Percentiles rank a stretch among this genome's conserved stretches.
phyloP scores from a whole-genome alignment of 2,888 invertebrate genomes.

The Drosophila prolongata region DNA sequence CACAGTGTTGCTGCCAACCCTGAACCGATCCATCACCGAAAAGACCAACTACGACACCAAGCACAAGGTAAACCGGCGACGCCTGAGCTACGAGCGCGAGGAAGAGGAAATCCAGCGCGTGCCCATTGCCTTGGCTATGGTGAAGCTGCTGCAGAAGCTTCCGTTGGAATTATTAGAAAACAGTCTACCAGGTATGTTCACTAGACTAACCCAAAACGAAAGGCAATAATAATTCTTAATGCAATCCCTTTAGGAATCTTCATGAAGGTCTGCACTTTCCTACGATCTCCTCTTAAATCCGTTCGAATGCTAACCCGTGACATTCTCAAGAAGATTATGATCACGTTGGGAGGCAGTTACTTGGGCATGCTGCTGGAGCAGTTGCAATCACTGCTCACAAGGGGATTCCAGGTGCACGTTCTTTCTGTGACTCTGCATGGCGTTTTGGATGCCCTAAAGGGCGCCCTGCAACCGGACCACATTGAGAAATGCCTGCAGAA shows the following conservation, averaged over 20 bases:
- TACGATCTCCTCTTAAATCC: slow-evolving; percentile 94
- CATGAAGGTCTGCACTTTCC: slow-evolving; percentile 94
- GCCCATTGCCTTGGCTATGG: slow-evolving; percentile 96
- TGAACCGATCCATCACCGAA: slow-evolving; percentile 90
- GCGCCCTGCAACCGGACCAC: slow-evolving; percentile 89
- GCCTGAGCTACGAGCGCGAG: slow-evolving; percentile 90
- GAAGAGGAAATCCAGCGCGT: slow-evolving; percentile 95
- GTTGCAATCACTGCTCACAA: slow-evolving; percentile 91
- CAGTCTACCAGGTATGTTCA: slow-evolving; percentile 87
- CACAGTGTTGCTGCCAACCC: slow-evolving; percentile 90
- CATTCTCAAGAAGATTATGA: slow-evolving; percentile 96
- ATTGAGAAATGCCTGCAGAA: slow-evolving; percentile 91
- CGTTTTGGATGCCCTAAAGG: slow-evolving; percentile 90
- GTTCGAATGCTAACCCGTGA: slow-evolving; percentile 94
- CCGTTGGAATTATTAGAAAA: slow-evolving; percentile 90
- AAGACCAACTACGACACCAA: slow-evolving; percentile 90
- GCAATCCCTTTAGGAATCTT: slow-evolving; percentile 87
- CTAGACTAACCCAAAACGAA: too few species aligned
- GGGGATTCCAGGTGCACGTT: slow-evolving; percentile 97
- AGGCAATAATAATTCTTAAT: background rate
- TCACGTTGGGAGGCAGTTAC: slow-evolving; percentile 92
- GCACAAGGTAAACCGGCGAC: slow-evolving; percentile 91
- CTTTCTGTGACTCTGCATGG: slow-evolving; percentile 94
- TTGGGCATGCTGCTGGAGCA: slow-evolving; percentile 91
- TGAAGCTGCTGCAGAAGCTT: slow-evolving; percentile 94